A percentile compares a stretch with the other conserved stretches of the same genome.
phyloP scores from a whole-genome alignment of 2,113 vertebrate genomes.

The Rutilus rutilus region DNA sequence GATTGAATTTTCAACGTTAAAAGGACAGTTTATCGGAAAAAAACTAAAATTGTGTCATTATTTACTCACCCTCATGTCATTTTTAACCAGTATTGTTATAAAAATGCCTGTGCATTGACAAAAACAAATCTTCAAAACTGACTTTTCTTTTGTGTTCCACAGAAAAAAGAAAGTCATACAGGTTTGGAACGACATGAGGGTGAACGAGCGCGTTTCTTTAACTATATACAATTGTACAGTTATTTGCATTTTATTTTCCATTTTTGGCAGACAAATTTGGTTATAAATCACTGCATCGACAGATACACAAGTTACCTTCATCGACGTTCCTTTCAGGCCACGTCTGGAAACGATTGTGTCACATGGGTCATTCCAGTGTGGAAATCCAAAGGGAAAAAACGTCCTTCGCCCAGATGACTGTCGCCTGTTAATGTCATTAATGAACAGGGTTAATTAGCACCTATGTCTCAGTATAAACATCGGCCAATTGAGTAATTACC shows the following conservation, averaged over 20 bases:
- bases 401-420: background rate
- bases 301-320: background rate
- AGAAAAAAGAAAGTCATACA: too few species aligned
- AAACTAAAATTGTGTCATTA: too few species aligned
- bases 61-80: too few species aligned
- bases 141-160: too few species aligned
- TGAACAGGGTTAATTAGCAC: slow-evolving; percentile 53
- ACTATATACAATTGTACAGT: background rate
- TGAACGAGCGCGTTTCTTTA: too few species aligned
- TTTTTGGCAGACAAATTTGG: background rate
- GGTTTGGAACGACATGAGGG: too few species aligned
- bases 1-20: too few species aligned
- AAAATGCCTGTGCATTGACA: too few species aligned
- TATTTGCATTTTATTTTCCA: background rate
- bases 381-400: background rate
- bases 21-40: too few species aligned
- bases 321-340: background rate
- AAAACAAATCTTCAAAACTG: too few species aligned
- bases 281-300: background rate
- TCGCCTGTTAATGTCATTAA: slow-evolving; percentile 36
- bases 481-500: slow-evolving; percentile 82
- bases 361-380: background rate
- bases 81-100: too few species aligned
- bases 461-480: slow-evolving; percentile 97
- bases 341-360: background rate